These are phyloP conservation scores for Anser cygnoides DNA, from an alignment of 2,113 vertebrate species.

Conservation along the genomic window DNA sequence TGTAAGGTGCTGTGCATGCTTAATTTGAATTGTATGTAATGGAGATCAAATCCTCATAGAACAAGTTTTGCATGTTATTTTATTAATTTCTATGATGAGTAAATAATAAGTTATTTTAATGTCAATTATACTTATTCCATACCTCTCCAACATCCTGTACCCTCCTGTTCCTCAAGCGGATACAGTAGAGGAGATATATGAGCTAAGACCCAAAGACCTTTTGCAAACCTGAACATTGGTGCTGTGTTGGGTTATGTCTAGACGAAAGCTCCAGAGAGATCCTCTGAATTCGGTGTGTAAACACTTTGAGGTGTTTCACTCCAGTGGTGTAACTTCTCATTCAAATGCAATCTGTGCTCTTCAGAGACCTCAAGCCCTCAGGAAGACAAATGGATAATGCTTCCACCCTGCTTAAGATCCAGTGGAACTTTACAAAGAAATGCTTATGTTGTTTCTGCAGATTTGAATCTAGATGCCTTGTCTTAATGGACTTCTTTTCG, in stretches of 20 bases:
- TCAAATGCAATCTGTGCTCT: background rate
- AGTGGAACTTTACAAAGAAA: background rate
- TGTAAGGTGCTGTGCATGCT: background rate
- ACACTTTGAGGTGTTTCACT: background rate
- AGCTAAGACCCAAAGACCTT: background rate
- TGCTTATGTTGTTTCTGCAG: background rate
- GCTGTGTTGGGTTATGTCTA: background rate
- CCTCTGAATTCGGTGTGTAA: background rate
- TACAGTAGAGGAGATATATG: background rate
- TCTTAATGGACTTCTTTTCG: background rate
- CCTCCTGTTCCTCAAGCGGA: background rate
- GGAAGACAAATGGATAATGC: background rate
- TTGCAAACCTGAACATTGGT: background rate
- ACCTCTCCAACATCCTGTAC: background rate
- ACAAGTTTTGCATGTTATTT: background rate
- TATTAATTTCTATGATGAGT: background rate
- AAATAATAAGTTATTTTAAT: background rate
- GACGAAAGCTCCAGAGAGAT: background rate
- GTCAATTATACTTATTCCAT: background rate
- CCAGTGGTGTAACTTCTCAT: background rate
- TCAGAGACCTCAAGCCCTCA: background rate
- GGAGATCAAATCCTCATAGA: background rate
- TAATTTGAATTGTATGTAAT: background rate
- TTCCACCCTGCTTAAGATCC: background rate
- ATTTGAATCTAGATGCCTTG: background rate